Conservation (phyloP, 2,888 invertebrate genomes). For the Cataglyphis albicans region DNA sequence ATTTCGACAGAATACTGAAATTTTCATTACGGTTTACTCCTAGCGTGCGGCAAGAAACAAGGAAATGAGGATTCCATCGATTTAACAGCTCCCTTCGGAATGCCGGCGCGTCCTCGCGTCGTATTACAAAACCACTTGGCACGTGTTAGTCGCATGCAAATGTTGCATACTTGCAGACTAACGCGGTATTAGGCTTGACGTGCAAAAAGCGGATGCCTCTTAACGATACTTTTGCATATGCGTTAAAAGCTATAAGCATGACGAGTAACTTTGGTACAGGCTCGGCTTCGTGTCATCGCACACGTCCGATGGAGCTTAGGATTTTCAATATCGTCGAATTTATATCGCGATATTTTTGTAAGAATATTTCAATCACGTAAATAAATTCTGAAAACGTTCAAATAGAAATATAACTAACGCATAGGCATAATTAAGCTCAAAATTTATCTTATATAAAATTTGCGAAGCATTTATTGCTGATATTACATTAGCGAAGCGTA, state of each 20-base stretch:
- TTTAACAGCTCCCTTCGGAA: constrained; percentile 59
- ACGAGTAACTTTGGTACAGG: constrained; percentile 40
- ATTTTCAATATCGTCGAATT: constrained; percentile 30
- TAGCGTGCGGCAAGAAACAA: constrained; percentile 33
- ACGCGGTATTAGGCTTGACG: constrained; percentile 43
- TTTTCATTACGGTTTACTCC: constrained; percentile 48
- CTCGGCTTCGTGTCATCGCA: neutral
- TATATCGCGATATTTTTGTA: neutral
- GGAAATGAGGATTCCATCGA: constrained; percentile 59
- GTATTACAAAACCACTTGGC: constrained; percentile 58
- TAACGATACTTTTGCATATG: constrained; percentile 65
- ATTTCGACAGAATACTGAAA: constrained; percentile 47
- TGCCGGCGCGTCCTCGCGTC: constrained; percentile 48
- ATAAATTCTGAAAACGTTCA: constrained; percentile 11
- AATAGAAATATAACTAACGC: neutral
- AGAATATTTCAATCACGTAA: neutral
- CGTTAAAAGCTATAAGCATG: constrained; percentile 59
- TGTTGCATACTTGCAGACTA: constrained; percentile 57
- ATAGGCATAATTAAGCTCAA: neutral
- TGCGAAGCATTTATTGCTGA: neutral
- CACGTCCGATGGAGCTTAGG: neutral
- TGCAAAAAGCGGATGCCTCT: constrained; percentile 56
- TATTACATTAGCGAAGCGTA: neutral
- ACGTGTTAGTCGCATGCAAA: constrained; percentile 62
- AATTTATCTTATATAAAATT: constrained; percentile 7